A percentile compares a stretch with the other conserved stretches of the same genome.
phyloP scores from a whole-genome alignment of 1,140 invertebrate species.

The Semibalanus balanoides region DNA sequence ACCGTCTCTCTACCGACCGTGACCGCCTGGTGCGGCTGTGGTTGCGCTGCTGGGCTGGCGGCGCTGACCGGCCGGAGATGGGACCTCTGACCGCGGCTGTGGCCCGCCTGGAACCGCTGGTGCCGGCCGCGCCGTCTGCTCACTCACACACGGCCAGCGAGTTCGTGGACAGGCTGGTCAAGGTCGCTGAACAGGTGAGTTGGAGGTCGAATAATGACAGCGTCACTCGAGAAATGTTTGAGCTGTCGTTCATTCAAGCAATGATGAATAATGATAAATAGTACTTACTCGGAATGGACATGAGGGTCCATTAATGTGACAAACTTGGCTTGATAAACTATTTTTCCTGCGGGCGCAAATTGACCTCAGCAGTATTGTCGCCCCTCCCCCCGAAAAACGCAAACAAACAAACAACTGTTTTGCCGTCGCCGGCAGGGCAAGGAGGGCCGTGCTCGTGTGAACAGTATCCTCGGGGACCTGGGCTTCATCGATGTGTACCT shows the following conservation, averaged over 20 bases:
- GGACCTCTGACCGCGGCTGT: background rate
- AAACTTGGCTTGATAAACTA: too few relatives aligned
- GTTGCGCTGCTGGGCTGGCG: background rate
- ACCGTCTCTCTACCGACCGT: background rate
- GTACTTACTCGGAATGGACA: too few relatives aligned
- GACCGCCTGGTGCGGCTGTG: background rate
- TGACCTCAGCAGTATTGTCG: too few relatives aligned
- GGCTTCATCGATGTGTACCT: background rate
- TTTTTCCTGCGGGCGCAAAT: too few relatives aligned
- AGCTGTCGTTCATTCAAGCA: too few relatives aligned
- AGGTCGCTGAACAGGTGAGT: background rate
- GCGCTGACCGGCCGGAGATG: background rate
- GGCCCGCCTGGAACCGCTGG: background rate
- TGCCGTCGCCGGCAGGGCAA: background rate
- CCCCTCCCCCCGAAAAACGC: too few relatives aligned
- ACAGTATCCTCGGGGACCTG: background rate
- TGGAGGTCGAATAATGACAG: too few relatives aligned
- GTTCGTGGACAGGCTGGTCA: background rate
- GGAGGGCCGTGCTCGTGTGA: background rate
- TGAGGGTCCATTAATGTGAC: too few relatives aligned
- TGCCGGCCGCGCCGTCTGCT: background rate
- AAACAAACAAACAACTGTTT: too few relatives aligned
- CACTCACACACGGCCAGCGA: too few relatives aligned
- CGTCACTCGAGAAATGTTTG: too few relatives aligned
- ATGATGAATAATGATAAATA: too few relatives aligned